Conservation (phyloP, 2,113 vertebrate species). For the Melanocharis versteri region DNA sequence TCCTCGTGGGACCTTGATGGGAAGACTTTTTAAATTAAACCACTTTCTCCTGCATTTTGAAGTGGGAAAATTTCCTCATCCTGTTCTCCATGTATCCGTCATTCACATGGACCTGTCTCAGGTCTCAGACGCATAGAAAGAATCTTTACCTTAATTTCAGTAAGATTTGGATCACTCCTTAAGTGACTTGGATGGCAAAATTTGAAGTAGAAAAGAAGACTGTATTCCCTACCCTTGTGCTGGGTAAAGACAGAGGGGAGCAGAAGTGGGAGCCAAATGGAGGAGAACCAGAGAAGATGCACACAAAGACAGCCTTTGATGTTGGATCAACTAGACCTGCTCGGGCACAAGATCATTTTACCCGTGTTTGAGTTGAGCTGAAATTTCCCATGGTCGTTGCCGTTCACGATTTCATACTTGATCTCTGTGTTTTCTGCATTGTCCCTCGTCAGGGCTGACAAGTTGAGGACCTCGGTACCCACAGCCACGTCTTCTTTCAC, state of each 20-base stretch:
- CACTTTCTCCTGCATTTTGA: not conserved
- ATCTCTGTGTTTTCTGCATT: constrained; percentile 72
- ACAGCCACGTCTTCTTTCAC: constrained; percentile 81
- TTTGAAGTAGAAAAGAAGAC: not conserved
- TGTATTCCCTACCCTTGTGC: not conserved
- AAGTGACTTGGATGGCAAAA: not conserved
- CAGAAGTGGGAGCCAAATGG: not conserved
- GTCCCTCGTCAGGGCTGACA: constrained; percentile 78
- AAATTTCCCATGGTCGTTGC: constrained; percentile 85
- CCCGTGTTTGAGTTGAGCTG: constrained; percentile 83
- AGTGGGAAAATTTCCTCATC: not conserved
- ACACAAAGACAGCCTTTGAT: not conserved
- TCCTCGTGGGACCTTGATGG: not conserved
- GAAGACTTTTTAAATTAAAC: not conserved
- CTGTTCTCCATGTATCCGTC: not conserved
- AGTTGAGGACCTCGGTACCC: constrained; percentile 81
- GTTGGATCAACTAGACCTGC: not conserved
- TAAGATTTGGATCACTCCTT: not conserved
- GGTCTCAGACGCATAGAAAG: not conserved
- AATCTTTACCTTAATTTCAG: not conserved
- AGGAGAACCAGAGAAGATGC: not conserved
- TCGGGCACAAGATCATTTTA: constrained; percentile 20
- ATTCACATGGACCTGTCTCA: not conserved
- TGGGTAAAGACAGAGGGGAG: not conserved
- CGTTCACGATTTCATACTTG: constrained; percentile 81